Evolutionary conservation across 2,797 vertebrate species (phyloP), one percentile per base, ranked within the genome.

Genomic region (Gorsachius magnificus): DNA sequence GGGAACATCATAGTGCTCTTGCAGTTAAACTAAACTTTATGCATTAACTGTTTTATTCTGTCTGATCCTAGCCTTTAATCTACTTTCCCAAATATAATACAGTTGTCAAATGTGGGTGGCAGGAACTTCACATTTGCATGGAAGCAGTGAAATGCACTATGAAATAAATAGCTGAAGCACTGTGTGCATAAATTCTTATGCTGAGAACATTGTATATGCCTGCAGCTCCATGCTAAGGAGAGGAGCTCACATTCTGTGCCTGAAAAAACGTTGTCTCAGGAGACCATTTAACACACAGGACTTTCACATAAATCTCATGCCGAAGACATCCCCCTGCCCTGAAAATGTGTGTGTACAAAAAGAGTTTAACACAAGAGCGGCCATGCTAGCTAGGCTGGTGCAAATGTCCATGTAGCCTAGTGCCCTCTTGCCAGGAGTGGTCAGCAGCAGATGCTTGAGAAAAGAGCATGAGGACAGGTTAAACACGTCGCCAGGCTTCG

Each of bases 31-130:
- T 43, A 80, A 83, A n/a, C 66, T 78, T 87, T 93, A 17, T 86
- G 87, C 58, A 75, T 95, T 58, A 83, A 84, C 80, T 71, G 36
- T 71, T 94, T 63, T 78, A 89, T 94, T 95, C 70, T 95, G 74
- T 95, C 80, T 95, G 87, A 87, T 89, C 87, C 61, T 70, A 72
- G 76, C 64, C 91, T 96, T 95, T 96, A 86, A 93, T 96, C 84
- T 93, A 28, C 66, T 89, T 87, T 93, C 89, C 70, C 70, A 84
- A 89, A 93, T 96, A 78, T 33, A 60, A 82, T 83, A 24, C 25
- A 38, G n/a, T 83, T 95, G 79, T 92, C 80, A 83, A 65, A 92
- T 87, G 88, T 90, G 79, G 68, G 75, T 91, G 84, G 83, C 33
- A 89, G 81, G 65, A 83, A 8, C 80, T 90, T 60, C 69, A 43